Base-by-base conservation (phyloP, 2,888 invertebrate genomes). In the Oxystoma pomonae region DNA sequence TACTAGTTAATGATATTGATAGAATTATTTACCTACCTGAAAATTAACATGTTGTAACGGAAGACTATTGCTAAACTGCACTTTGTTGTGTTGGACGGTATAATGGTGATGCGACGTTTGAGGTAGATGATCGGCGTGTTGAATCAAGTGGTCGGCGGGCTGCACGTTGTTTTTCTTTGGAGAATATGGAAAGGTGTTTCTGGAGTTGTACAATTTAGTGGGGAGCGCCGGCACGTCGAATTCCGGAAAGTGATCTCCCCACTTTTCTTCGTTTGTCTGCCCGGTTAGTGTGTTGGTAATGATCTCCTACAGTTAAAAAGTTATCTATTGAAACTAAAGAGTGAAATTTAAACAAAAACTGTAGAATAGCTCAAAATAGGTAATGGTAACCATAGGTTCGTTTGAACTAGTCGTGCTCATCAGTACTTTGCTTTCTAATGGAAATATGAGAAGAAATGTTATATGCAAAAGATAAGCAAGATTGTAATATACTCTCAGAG, bases 221-320 rank as follows among this genome's bases (percentile, higher is more conserved):
- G 85, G 85, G 7, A 85, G 75, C 1, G 85, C 84, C 0, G 84
- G 84, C n/a, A 85, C 83, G 17, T 82, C 81, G 57, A 81, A 77
- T 60, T 83, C 85, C 61, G 77, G 78, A 16, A 84, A 70, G 50
- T 85, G 76, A 67, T 85, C 85, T 70, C 84, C 84, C 88, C 88
- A 89, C 72, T 86, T 83, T 72, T 88, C 87, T 70, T 87, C 86
- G 70, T 83, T 83, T 60, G 86, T 86, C 74, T 87, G 86, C 57
- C 86, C 86, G 73, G 85, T 86, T 67, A 86, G 86, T 65, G 85
- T 85, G 75, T 85, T 85, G 17, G 86, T 86, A 80, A 87, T 80
- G 65, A 86, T 84, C 60, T 85, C 86, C 81, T 84, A 78, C 67
- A 68, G 63, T 51, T 0, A 62, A 20, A 9, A 16, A 60, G 16